Conservation (phyloP, 2,797 vertebrate species). For the Smutsia temminckii region DNA sequence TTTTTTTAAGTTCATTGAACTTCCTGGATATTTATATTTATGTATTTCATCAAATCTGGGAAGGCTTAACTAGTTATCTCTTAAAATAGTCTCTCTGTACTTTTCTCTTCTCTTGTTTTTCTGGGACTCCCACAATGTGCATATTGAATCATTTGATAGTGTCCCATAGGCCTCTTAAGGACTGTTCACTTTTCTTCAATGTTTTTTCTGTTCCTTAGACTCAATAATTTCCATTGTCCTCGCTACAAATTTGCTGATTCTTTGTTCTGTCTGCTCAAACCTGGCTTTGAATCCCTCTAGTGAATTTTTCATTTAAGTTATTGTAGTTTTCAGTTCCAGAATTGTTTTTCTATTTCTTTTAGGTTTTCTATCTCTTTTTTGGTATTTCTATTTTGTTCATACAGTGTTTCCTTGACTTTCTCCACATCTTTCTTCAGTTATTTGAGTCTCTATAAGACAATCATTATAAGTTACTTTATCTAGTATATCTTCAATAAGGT, state of each 20-base stretch:
- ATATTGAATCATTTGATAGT: background rate
- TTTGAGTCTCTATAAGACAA: background rate
- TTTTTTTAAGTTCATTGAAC: background rate
- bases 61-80: background rate
- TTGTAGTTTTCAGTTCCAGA: background rate
- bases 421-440: background rate
- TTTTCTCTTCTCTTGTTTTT: background rate
- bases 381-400: background rate
- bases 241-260: background rate
- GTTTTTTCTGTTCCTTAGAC: too few relatives aligned
- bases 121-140: background rate
- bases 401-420: too few relatives aligned
- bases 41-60: background rate
- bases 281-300: background rate
- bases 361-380: background rate
- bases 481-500: background rate
- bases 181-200: background rate
- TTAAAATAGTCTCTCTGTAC: background rate
- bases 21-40: background rate
- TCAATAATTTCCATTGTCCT: background rate
- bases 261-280: background rate
- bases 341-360: background rate
- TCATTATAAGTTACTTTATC: background rate
- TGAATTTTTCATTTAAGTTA: background rate
- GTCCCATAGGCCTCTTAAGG: background rate